Conservation (phyloP, 1,140 invertebrate genomes). For the Zophobas atratus region DNA sequence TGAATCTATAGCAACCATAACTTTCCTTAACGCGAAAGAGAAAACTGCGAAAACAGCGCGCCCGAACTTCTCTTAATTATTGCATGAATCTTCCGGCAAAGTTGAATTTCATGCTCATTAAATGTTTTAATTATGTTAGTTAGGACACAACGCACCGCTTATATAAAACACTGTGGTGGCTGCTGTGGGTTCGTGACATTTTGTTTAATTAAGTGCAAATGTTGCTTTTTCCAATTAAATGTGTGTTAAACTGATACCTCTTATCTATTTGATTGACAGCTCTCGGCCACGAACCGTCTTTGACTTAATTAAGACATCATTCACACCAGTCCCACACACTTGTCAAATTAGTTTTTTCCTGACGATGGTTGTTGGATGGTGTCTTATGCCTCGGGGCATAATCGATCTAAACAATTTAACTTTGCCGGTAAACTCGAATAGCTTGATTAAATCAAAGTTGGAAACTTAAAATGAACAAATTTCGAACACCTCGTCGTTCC, state of each 20-base stretch:
- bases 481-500: slow-evolving; percentile 27
- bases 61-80: slow-evolving; percentile 12
- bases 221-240: slow-evolving; percentile 15
- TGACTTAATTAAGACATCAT: slow-evolving; percentile 37
- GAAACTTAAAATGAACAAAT: slow-evolving; percentile 40
- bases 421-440: slow-evolving; percentile 23
- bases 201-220: slow-evolving; percentile 31
- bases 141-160: slow-evolving; percentile 39
- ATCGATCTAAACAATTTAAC: slow-evolving; percentile 37
- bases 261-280: slow-evolving; percentile 20
- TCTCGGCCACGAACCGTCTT: not conserved
- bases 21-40: not conserved
- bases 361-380: slow-evolving; percentile 9
- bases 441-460: slow-evolving; percentile 40
- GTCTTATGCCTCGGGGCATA: slow-evolving; percentile 2
- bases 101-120: slow-evolving; percentile 50
- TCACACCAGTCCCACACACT: slow-evolving; percentile 26
- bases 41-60: slow-evolving; percentile 7
- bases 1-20: too few species aligned
- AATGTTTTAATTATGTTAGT: slow-evolving; percentile 49
- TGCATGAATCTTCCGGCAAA: slow-evolving; percentile 32
- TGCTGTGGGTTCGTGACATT: slow-evolving; percentile 11
- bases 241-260: not conserved
- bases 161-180: slow-evolving; percentile 37
- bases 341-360: slow-evolving; percentile 35